Conservation (phyloP, 1,140 invertebrate genomes). For the Whitmania pigra region DNA sequence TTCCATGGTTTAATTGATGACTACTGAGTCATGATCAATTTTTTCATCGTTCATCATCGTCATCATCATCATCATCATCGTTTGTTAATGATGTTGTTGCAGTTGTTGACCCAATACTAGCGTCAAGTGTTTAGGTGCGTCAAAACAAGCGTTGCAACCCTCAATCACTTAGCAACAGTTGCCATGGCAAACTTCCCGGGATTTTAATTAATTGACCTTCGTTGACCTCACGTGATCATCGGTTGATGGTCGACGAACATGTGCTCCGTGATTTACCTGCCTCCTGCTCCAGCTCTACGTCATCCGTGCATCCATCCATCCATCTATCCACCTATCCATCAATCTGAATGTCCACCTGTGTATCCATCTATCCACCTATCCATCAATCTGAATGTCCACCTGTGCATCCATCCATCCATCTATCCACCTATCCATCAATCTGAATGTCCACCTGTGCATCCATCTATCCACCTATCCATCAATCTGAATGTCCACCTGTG, state of each 20-base stretch:
- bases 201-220: background rate
- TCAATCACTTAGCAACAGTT: background rate
- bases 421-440: too few species aligned
- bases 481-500: too few species aligned
- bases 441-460: too few species aligned
- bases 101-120: background rate
- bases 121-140: background rate
- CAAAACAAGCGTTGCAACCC: background rate
- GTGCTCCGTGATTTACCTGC: background rate
- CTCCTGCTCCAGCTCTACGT: too few species aligned
- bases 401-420: background rate
- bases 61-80: background rate
- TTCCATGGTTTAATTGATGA: too few species aligned
- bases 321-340: background rate
- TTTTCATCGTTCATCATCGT: background rate
- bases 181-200: too few species aligned
- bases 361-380: background rate
- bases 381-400: background rate
- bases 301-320: background rate
- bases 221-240: background rate
- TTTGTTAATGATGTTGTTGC: background rate
- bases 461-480: too few species aligned
- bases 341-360: background rate
- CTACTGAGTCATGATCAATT: conserved; percentile 2
- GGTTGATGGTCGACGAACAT: background rate